Conservation (phyloP, 2,113 vertebrate species). For the Sylvia atricapilla region DNA sequence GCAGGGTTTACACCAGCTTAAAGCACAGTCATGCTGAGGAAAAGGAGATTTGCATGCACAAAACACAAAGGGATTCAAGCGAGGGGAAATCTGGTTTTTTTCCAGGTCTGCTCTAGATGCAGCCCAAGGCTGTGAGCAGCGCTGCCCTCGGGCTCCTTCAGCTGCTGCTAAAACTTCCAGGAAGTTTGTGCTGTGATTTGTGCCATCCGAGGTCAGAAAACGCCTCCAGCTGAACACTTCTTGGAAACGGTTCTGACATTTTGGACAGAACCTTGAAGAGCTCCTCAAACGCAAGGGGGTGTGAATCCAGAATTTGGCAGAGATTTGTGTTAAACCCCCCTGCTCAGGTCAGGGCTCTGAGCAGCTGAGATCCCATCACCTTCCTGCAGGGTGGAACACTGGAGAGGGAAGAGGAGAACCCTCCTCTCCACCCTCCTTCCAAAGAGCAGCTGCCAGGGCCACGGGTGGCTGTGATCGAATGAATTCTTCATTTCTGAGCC, state of each 20-base stretch:
- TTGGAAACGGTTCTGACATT: not conserved
- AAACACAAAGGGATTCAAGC: not conserved
- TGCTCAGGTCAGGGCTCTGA: not conserved
- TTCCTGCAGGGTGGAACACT: rapidly evolving
- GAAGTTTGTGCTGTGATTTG: not conserved
- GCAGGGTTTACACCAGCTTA: rapidly evolving
- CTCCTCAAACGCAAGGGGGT: not conserved
- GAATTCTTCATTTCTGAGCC: not conserved
- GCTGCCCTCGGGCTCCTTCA: not conserved
- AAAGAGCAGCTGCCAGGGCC: not conserved
- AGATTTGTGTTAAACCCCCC: not conserved
- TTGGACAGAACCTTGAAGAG: not conserved
- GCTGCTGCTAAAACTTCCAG: not conserved
- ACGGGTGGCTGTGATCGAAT: rapidly evolving
- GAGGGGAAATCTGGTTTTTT: not conserved
- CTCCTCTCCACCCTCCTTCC: rapidly evolving
- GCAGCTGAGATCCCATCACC: not conserved
- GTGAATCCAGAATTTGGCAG: not conserved
- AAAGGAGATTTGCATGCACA: not conserved
- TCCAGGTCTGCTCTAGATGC: not conserved
- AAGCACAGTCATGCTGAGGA: not conserved
- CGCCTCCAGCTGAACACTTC: not conserved
- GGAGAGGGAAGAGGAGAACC: rapidly evolving
- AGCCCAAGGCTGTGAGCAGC: not conserved
- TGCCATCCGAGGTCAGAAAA: not conserved